Conservation (phyloP, 1,140 invertebrate species). For the Phymastichus coffea region DNA sequence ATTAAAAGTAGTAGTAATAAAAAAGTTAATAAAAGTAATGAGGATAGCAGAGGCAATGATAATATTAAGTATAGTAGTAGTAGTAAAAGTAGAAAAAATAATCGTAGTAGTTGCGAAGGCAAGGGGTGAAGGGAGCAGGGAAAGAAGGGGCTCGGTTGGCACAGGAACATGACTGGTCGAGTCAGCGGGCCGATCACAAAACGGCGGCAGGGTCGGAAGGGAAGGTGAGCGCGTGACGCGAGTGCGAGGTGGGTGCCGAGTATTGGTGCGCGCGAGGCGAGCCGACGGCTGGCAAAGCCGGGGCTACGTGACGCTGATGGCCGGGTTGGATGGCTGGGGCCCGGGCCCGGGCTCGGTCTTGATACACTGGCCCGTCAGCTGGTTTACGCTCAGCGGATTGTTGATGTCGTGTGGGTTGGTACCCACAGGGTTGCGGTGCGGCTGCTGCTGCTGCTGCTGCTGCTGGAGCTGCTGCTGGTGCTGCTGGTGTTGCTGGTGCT, state of each 20-base stretch:
- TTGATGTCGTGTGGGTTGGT: constrained; percentile 89
- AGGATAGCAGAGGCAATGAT: neutral
- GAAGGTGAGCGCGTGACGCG: too few species aligned
- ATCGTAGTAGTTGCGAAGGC: neutral
- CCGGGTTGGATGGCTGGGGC: constrained; percentile 58
- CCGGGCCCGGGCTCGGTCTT: constrained; percentile 57
- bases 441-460: constrained; percentile 48
- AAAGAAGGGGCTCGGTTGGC: too few species aligned
- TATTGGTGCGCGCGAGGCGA: neutral
- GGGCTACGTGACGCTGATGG: constrained; percentile 65
- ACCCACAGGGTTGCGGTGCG: constrained; percentile 76
- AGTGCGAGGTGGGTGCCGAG: neutral
- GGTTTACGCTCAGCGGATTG: constrained; percentile 86
- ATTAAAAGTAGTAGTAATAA: constrained; percentile 43
- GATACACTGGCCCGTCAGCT: constrained; percentile 75
- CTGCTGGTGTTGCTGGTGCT: neutral
- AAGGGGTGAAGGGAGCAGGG: too few species aligned
- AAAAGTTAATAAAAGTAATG: constrained; percentile 36
- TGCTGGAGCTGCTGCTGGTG: constrained; percentile 11
- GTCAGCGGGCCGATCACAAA: constrained; percentile 57
- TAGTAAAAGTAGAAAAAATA: constrained; percentile 2
- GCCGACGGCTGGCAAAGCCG: constrained; percentile 20
- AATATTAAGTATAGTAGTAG: neutral
- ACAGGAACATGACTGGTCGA: constrained; percentile 57
- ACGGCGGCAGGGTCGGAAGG: constrained; percentile 36